Conservation (phyloP, 2,113 vertebrate genomes). For the Pampusana beccarii region DNA sequence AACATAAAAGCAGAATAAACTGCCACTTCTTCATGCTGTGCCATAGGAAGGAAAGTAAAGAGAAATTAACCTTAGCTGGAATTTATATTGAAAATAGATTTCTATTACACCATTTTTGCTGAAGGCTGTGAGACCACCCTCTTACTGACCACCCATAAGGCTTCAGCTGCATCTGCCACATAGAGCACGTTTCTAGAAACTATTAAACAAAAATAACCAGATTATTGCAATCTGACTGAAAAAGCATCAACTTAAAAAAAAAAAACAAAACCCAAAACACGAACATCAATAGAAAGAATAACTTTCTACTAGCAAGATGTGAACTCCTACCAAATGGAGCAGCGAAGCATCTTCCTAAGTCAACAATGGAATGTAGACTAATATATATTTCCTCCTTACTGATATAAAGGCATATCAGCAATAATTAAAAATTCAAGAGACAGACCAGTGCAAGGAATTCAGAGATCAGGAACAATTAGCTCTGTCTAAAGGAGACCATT, state of each 20-base stretch:
- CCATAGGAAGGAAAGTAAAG: not conserved
- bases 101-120: not conserved
- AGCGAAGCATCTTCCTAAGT: not conserved
- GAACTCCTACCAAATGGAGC: not conserved
- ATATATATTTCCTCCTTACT: not conserved
- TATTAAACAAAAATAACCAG: not conserved
- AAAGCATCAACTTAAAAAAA: not conserved
- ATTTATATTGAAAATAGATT: not conserved
- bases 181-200: not conserved
- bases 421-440: not conserved
- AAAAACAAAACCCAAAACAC: not conserved
- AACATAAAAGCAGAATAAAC: not conserved
- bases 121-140: not conserved
- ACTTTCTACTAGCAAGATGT: not conserved
- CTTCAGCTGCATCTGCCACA: not conserved
- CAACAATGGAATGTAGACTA: not conserved
- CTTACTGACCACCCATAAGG: not conserved
- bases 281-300: not conserved
- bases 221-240: not conserved
- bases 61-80: not conserved
- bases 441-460: not conserved
- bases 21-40: not conserved
- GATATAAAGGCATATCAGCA: not conserved
- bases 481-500: not conserved
- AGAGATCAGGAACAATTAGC: not conserved